Evolutionary conservation across 1,140 invertebrate species (phyloP), one percentile per base, ranked within the genome.

Genomic region (Calliopsis andreniformis): DNA sequence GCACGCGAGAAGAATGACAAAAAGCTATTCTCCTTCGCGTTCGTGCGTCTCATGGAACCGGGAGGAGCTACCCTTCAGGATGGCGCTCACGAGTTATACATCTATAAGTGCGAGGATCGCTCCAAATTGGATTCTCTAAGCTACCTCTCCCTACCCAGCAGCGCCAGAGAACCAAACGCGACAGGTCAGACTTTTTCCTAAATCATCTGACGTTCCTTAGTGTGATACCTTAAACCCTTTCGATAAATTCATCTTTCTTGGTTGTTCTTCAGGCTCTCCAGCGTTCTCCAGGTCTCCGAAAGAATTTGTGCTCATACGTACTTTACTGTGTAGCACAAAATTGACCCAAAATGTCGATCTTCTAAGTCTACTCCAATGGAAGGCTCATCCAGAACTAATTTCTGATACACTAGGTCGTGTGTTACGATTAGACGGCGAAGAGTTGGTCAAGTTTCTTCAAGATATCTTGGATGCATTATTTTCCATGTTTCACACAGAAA

Each of bases 381-480:
- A 97, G 80, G 95, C 95, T 0, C 95, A 97, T 85, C 97, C 96
- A 0, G 96, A 98, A 79, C 94, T 94, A 79, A 97, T 98, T 59
- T 94, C 96, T 72, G 96, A 97, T 59, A 97, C 97, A 0, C 90
- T 99, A 8, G 94, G 96, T 1, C 93, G 96, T 70, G 95, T 98
- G 4, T 89, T 97, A 61, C 93, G 95, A 1, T 88, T 99, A 0
- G 95, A 97, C 83, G 95, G 95, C 20, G 97, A 98, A 88, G 98
- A 99, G 90, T 92, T 98, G n/a, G 97, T 99, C 0, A 99, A 99
- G 91, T 99, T 99, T 92, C 92, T 99, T 2, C 97, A 99, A 89
- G 98, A 99, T 89, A 97, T 99, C 23, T 91, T 99, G 1, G 98
- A 99, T 89, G 97, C 98, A 0, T 90, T 99, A 0, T 99, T 99